phyloP scores from a whole-genome alignment of 2,113 vertebrate genomes.

The Piprites chloris region DNA sequence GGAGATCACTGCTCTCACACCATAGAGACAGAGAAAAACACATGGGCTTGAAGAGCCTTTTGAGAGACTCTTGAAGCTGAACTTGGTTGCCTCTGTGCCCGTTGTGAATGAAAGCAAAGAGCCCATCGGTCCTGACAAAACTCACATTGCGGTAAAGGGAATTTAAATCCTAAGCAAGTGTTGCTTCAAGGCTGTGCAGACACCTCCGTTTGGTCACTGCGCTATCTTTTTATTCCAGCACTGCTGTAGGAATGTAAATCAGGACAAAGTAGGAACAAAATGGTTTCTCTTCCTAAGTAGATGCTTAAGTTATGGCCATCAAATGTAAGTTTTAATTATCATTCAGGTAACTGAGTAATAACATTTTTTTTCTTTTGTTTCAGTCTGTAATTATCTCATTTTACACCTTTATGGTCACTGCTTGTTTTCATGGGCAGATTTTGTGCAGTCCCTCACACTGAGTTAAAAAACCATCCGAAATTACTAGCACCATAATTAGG shows the following conservation, averaged over 20 bases:
- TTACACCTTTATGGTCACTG: background rate
- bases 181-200: background rate
- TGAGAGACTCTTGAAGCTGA: background rate
- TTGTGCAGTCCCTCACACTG: background rate
- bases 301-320: background rate
- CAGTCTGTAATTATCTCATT: constrained; percentile 8
- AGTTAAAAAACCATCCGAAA: background rate
- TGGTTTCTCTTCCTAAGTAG: background rate
- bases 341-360: background rate
- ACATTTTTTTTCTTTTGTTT: background rate
- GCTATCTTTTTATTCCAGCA: background rate
- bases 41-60: background rate
- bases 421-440: background rate
- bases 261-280: background rate
- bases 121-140: rapidly evolving
- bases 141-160: background rate
- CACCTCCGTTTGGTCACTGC: background rate
- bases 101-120: background rate
- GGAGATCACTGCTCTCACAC: background rate
- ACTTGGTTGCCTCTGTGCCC: background rate
- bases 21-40: background rate
- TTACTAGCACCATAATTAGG: background rate
- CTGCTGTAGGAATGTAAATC: background rate
- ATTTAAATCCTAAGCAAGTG: background rate
- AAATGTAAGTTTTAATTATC: constrained; percentile 24